These are phyloP conservation scores for Gallinago media DNA, from an alignment of 2,113 vertebrate species.

Conservation along the genomic window DNA sequence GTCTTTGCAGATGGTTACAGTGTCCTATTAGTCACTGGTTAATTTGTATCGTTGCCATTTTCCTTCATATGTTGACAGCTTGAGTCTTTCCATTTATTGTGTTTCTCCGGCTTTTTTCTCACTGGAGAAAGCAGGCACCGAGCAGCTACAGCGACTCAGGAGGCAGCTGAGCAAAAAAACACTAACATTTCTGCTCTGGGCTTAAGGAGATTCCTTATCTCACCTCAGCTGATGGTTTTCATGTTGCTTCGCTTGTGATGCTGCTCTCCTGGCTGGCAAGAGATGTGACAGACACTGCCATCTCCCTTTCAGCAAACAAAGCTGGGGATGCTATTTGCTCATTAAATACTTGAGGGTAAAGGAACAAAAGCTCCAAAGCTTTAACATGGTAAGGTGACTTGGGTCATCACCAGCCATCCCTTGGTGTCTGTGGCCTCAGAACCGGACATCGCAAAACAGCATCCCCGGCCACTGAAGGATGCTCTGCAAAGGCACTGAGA, in stretches of 20 bases:
- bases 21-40: conserved; percentile 9
- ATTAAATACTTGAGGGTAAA: neutral
- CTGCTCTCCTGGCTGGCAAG: neutral
- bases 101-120: neutral
- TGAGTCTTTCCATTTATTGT: neutral
- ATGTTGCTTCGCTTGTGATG: neutral
- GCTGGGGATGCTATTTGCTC: neutral
- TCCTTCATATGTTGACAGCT: conserved; percentile 1
- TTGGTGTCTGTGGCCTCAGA: neutral
- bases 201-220: neutral
- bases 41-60: neutral
- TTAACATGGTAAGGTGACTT: neutral
- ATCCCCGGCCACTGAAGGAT: neutral
- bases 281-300: neutral
- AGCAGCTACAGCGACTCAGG: neutral
- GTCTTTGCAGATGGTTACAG: neutral
- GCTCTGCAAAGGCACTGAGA: neutral
- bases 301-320: neutral
- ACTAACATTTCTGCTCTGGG: neutral
- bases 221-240: neutral
- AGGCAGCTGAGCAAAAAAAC: neutral
- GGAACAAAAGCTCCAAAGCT: neutral
- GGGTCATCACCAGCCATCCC: neutral
- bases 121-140: neutral
- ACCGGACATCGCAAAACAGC: neutral